Evolutionary conservation across 2,888 invertebrate species (phyloP), one percentile per base, ranked within the genome.

Genomic region (Callosobruchus maculatus): DNA sequence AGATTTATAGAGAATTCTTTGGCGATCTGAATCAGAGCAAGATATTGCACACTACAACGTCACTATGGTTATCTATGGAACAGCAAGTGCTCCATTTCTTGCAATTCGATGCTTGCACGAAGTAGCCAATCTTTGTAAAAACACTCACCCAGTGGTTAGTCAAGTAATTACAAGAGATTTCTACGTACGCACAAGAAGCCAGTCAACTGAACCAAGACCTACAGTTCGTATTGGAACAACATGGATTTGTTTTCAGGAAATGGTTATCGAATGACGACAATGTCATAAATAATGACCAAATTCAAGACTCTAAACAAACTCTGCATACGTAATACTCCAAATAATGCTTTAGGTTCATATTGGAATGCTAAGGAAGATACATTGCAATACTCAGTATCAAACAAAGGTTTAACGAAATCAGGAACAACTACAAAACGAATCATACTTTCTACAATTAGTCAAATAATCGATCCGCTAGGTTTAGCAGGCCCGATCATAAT

Each of bases 11-110:
- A 68, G 70, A 68, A 75, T 77, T 30, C 67, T 77, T 21, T 77
- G 76, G 75, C 69, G 77, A 9, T 49, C 67, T 13, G 0, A 22
- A 4, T 67, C 72, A 13, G 20, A 70, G 7, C 49, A 71, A 31
- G 70, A 66, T 2, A 26, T 77, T 49, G n/a, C 67, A 70, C 70
- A 72, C 21, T 31, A 69, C 67, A 22, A 70, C 21, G 9, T 75
- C 5, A 49, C 22, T 30, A 77, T 75, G 13, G 76, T 75, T 13
- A 77, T 73, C 0, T 77, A 74, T 22, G 76, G 77, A 0, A 72
- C 72, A 3, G 31, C 73, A 7, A 74, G 69, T 49, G 71, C 74
- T 7, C 72, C 74, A 4, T 77, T 72, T 70, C 31, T 75, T 18
- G 74, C 73, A 21, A 73, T 68, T 68, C 18, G 20, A 21, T 18